Base-by-base conservation (phyloP, 2,797 vertebrate species). In the Harpagifer antarcticus region DNA sequence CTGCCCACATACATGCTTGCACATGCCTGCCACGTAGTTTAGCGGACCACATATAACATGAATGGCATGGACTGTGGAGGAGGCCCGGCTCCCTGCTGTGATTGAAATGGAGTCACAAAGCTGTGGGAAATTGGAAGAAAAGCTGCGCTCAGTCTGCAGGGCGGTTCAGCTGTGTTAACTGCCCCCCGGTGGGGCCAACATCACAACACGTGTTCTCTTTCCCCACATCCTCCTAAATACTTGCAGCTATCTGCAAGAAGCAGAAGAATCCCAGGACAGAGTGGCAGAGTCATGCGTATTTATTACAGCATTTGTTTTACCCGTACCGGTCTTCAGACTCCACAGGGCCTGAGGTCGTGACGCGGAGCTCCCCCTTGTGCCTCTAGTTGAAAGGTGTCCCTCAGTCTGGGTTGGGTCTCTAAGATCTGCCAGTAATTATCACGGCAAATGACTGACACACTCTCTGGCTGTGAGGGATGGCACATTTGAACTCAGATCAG, bases 21-120 rank as follows among this genome's bases (percentile, higher is more conserved):
- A 81, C 84, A 85, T 85, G 84, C 82, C 76, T 23, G 40, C 79
- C 77, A 81, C 73, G 62, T 75, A 74, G 67, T 75, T 75, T 44
- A 2, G 74, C 48, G 4, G 58, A 86, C 77, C 76, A 79, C 76
- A 77, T 5, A 64, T 84, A 55, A 86, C 88, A 87, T 87, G 72
- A 81, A 88, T 83, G 77, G 78, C 81, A 79, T 61, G 74, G 79
- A 54, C 43, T 49, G 78, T 58, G 11, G 70, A 71, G 72, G 73
- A 70, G 70, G 57, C 63, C 61, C 0, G 9, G 72, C 65, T 20
- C 52, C 81, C 76, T 1, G n/a, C 74, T 75, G 82, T 57, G 82
- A 86, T 73, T 72, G 84, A 88, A 80, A 85, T 81, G 19, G 80
- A 77, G 80, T 78, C 78, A 68, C 71, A 83, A 79, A 88, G 77